Conservation (phyloP, 2,113 vertebrate genomes). For the Hemicordylus capensis region DNA sequence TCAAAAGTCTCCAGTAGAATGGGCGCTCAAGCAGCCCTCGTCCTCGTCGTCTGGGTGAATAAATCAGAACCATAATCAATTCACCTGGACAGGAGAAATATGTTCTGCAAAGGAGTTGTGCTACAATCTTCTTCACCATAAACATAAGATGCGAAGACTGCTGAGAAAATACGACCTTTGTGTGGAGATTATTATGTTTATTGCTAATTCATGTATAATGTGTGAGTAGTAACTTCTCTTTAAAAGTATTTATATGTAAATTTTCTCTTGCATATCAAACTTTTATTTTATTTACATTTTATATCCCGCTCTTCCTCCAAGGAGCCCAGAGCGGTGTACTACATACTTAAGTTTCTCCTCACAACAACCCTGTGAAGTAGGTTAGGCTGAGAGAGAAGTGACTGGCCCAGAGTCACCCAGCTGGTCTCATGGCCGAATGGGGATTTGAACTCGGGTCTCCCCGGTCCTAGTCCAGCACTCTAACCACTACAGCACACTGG, state of each 20-base stretch:
- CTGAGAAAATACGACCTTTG: not conserved
- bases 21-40: too few species aligned
- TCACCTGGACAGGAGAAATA: not conserved
- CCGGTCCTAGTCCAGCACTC: too few species aligned
- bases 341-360: too few species aligned
- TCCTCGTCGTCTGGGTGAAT: not conserved
- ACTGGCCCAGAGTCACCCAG: too few species aligned
- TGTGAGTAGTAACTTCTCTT: slow-evolving; percentile 39
- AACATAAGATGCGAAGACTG: not conserved
- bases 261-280: slow-evolving; percentile 15
- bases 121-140: not conserved
- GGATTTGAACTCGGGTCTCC: too few species aligned
- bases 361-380: too few species aligned
- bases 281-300: too few species aligned
- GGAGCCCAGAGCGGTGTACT: too few species aligned
- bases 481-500: too few species aligned
- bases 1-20: not conserved
- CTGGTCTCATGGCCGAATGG: too few species aligned
- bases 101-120: not conserved
- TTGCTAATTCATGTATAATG: not conserved
- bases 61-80: not conserved
- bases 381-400: too few species aligned
- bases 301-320: too few species aligned
- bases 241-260: slow-evolving; percentile 14
- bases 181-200: not conserved